A percentile compares a stretch with the other conserved stretches of the same genome.
Evolutionary conservation across 2,113 vertebrate species (phyloP).

Genomic region (Mormyrus lacerda): DNA sequence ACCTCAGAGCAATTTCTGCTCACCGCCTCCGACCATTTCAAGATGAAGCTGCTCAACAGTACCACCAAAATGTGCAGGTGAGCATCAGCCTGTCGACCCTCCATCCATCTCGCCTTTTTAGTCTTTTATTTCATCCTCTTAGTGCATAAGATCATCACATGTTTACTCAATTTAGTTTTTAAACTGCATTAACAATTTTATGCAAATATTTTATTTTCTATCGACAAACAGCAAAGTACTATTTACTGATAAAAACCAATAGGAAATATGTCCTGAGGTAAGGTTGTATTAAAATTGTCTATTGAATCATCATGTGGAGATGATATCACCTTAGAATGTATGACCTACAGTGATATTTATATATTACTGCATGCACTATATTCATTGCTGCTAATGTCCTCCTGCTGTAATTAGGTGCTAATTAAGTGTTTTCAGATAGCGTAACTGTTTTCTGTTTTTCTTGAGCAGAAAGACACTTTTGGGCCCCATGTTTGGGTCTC

Average conservation of each 20-base stretch:
- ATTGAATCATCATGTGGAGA: neutral
- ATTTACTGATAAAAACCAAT: neutral
- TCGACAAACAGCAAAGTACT: neutral
- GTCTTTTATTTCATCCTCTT: neutral
- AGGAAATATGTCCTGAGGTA: neutral
- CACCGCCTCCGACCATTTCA: constrained; percentile 70
- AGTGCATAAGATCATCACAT: neutral
- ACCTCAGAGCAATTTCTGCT: constrained; percentile 76
- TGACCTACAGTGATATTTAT: neutral
- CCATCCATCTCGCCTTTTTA: neutral
- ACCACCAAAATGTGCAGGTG: constrained; percentile 89
- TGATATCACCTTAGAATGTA: neutral
- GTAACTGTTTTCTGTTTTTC: constrained; percentile 19
- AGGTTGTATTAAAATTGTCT: neutral
- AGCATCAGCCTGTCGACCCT: neutral
- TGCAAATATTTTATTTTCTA: neutral
- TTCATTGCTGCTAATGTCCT: neutral
- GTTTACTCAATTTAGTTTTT: neutral
- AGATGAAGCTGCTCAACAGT: constrained; percentile 83
- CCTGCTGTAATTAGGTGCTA: neutral
- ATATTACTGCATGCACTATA: neutral
- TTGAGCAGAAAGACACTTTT: constrained; percentile 72
- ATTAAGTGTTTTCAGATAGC: neutral
- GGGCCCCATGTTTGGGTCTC: constrained; percentile 76
- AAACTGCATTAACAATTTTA: neutral